Conservation (phyloP, 23 tunicate genomes). For the Aplidium turbinatum region DNA sequence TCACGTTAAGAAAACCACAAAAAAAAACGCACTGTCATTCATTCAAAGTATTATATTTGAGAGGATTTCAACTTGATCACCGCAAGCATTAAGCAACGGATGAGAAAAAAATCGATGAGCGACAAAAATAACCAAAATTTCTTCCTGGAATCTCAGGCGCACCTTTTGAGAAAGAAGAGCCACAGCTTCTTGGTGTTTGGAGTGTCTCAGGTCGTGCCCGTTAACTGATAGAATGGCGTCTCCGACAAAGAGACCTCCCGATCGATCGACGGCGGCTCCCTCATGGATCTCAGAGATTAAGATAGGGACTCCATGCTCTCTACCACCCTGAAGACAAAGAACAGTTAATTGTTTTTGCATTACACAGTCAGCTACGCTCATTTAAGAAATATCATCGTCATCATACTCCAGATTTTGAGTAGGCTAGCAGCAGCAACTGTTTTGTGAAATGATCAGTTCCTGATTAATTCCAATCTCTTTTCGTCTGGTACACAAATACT, state of each 20-base stretch:
- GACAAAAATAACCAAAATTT: neutral
- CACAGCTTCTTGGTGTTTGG: slow-evolving; percentile 86
- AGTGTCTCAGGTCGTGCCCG: slow-evolving; percentile 62
- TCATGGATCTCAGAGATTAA: slow-evolving; percentile 92
- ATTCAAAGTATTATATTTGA: too few relatives aligned
- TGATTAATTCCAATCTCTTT: too few relatives aligned
- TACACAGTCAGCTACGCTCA: neutral
- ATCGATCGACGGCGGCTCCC: slow-evolving; percentile 60
- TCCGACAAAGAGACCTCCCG: slow-evolving; percentile 83
- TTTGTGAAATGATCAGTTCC: too few relatives aligned
- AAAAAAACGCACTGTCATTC: too few relatives aligned
- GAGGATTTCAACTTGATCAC: too few relatives aligned
- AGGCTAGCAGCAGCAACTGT: too few relatives aligned
- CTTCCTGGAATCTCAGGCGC: neutral
- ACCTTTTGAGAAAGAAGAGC: slow-evolving; percentile 73
- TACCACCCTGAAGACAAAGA: slow-evolving; percentile 65
- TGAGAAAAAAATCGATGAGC: neutral
- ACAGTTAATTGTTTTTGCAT: neutral
- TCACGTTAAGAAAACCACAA: too few relatives aligned
- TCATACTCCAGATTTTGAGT: too few relatives aligned
- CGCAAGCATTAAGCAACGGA: too few relatives aligned
- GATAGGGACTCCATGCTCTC: slow-evolving; percentile 93
- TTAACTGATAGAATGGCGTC: slow-evolving; percentile 96
- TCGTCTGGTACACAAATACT: too few relatives aligned
- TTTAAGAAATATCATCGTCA: too few relatives aligned